phyloP scores from a whole-genome alignment of 2,888 invertebrate species.

The Hyposoter didymator region DNA sequence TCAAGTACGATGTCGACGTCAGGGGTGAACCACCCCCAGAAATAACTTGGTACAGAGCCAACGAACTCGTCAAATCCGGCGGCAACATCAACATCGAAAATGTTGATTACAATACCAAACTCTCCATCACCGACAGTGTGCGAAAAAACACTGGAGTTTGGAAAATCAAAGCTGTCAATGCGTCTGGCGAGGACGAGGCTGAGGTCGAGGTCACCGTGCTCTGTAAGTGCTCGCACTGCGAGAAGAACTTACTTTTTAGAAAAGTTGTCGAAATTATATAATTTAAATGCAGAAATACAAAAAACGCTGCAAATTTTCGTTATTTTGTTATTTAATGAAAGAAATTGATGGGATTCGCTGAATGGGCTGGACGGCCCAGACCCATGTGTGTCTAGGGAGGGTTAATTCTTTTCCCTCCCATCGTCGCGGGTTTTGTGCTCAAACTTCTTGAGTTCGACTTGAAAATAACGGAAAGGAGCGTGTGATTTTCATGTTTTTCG shows the following conservation, averaged over 20 bases:
- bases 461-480: too few species aligned
- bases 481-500: neutral
- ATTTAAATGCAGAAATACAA: too few species aligned
- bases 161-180: constrained; percentile 95
- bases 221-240: constrained; percentile 84
- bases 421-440: too few species aligned
- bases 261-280: too few species aligned
- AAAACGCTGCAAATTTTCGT: too few species aligned
- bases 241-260: too few species aligned
- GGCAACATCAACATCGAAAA: constrained; percentile 91
- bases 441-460: too few species aligned
- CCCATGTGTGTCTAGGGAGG: too few species aligned
- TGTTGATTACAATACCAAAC: constrained; percentile 95
- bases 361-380: too few species aligned
- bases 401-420: too few species aligned
- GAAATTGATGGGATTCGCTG: too few species aligned
- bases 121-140: constrained; percentile 91
- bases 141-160: constrained; percentile 96
- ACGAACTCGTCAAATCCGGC: constrained; percentile 90
- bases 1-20: constrained; percentile 97
- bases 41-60: constrained; percentile 95
- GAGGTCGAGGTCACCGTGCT: constrained; percentile 97
- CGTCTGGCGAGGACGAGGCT: constrained; percentile 96
- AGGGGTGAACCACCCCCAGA: constrained; percentile 98
- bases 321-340: too few species aligned